Evolutionary conservation across 2,113 vertebrate species (phyloP), one percentile per base, ranked within the genome.

Genomic region (Anguilla japonica): DNA sequence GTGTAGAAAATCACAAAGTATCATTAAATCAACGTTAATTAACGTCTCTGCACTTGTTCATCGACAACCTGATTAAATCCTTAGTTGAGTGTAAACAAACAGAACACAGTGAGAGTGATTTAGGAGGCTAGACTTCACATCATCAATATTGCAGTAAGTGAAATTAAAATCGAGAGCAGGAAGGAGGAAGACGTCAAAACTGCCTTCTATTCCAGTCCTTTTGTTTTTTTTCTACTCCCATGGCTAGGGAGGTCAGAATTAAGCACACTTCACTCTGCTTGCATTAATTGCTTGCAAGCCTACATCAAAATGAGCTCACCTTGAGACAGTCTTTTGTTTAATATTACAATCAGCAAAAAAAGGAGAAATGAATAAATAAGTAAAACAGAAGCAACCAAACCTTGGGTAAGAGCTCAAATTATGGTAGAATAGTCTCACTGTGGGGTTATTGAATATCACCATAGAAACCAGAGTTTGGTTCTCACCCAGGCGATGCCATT

Each of bases 391-490:
- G 26, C 26, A 8, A 71, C 20, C 4, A 13, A 20, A 67, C 60
- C 22, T 67, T 8, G 8, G 29, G 71, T 20, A 81, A 81, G 29
- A 11, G 41, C 29, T 41, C 22, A 5, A 26, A 41, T 81, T 41
- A 34, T 26, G 14, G 29, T 14, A 41, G 39, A 81, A 46, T 16
- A 43, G 7, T 20, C 20, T 67, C 60, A 67, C 60, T 67, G 39
- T 26, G 16, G 40, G 79, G 41, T 81, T 41, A 81, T 81, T 26
- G 29, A 41, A 41, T 81, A 81, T 81, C 79, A 41, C 79, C 79
- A 81, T 81, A 81, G 41, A 81, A 81, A 81, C 79, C 20, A 81
- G 79, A 81, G 79, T 41, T 41, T 81, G 79, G 79, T 13, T 46
- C 15, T 41, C 15, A 26, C 8, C 39, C 34, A 81, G 20, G 11